A percentile compares a stretch with the other conserved stretches of the same genome.
These are phyloP conservation scores for Zygaena filipendulae DNA, from an alignment of 2,888 invertebrate species.

Conservation along the genomic window DNA sequence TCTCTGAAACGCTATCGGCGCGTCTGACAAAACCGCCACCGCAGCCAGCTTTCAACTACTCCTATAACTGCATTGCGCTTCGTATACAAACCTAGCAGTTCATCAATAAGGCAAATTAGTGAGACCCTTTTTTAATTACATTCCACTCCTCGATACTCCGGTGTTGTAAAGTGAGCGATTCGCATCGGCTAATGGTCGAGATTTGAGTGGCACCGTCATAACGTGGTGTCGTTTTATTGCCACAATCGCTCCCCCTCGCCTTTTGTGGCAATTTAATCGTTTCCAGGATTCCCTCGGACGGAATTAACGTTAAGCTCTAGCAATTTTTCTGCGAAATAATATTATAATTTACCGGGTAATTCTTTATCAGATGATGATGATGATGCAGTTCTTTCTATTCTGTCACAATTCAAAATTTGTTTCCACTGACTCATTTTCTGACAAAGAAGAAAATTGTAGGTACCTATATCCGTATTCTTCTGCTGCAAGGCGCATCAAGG, in stretches of 20 bases:
- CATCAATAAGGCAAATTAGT: slow-evolving; percentile 12
- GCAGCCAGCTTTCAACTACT: slow-evolving; percentile 30
- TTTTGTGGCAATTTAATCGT: slow-evolving; percentile 53
- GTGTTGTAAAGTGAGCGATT: slow-evolving; percentile 23
- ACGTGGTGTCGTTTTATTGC: slow-evolving; percentile 34
- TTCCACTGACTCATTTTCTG: too few species aligned
- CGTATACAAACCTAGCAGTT: slow-evolving; percentile 20
- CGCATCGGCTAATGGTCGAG: slow-evolving; percentile 29
- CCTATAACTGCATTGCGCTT: slow-evolving; percentile 58
- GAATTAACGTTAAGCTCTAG: too few species aligned
- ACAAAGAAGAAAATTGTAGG: too few species aligned
- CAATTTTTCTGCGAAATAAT: too few species aligned
- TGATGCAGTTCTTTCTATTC: too few species aligned
- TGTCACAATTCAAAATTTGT: too few species aligned
- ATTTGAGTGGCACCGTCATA: slow-evolving; percentile 41
- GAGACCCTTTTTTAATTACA: too few species aligned
- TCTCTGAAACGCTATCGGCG: slow-evolving; percentile 39
- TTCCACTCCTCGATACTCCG: too few species aligned
- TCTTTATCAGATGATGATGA: too few species aligned
- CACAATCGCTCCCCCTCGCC: slow-evolving; percentile 32
- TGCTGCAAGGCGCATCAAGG: too few species aligned
- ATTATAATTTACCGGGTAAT: too few species aligned
- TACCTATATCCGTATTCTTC: too few species aligned
- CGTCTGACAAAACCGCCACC: slow-evolving; percentile 43
- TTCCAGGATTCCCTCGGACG: slow-evolving; percentile 32